Evolutionary conservation across 2,797 vertebrate genomes (phyloP).

Genomic region (Typhlichthys eigenmanni): DNA sequence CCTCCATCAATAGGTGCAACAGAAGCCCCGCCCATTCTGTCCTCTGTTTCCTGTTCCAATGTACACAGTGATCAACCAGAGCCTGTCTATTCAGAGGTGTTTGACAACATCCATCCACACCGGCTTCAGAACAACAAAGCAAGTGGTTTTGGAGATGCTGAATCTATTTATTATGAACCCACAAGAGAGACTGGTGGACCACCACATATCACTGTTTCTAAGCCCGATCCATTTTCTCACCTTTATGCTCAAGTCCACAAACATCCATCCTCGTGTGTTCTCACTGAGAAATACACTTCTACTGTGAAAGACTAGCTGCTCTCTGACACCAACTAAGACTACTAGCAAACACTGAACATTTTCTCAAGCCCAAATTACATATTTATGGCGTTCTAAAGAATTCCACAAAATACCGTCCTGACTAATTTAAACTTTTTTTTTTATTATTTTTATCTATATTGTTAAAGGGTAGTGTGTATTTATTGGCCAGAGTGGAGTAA

Average conservation of each 20-base stretch:
- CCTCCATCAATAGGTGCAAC: slow-evolving; percentile 47
- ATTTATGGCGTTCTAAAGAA: not conserved
- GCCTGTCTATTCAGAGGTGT: slow-evolving; percentile 68
- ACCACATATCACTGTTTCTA: slow-evolving; percentile 1
- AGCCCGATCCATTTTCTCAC: slow-evolving; percentile 53
- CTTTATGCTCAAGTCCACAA: slow-evolving; percentile 70
- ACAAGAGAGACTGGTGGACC: not conserved
- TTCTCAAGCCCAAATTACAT: not conserved
- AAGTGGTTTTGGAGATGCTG: slow-evolving; percentile 51
- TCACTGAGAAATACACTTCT: not conserved
- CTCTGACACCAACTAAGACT: slow-evolving; percentile 64
- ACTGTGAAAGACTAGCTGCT: not conserved
- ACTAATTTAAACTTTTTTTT: not conserved
- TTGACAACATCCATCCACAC: slow-evolving; percentile 54
- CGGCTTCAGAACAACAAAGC: slow-evolving; percentile 12
- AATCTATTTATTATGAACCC: slow-evolving; percentile 55
- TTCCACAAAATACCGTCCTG: not conserved
- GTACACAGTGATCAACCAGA: slow-evolving; percentile 13
- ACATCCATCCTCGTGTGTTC: slow-evolving; percentile 3
- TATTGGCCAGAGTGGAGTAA: too few relatives aligned
- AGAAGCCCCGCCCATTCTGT: not conserved
- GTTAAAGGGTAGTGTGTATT: not conserved
- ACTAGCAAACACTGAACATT: slow-evolving; percentile 40
- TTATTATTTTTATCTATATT: not conserved
- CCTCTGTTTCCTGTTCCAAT: not conserved